Percentiles rank a stretch among this genome's conserved stretches.
These are phyloP conservation scores for Lepus americanus DNA, from an alignment of 2,113 vertebrate species.

Conservation along the genomic window DNA sequence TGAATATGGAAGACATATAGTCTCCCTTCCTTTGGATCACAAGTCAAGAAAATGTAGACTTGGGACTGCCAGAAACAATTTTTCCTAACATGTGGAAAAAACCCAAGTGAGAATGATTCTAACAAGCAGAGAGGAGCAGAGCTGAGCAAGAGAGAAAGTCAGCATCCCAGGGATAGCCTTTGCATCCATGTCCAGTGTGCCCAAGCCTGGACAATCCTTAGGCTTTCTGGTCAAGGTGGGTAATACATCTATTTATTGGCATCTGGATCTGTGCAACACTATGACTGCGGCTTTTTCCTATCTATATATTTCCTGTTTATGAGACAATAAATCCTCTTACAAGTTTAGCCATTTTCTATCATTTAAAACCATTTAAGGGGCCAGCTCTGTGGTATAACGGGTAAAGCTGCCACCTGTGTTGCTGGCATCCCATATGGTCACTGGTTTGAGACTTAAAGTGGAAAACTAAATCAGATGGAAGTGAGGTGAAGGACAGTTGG, in stretches of 20 bases:
- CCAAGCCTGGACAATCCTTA: background rate
- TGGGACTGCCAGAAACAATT: background rate
- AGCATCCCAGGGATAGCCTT: background rate
- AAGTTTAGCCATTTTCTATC: too few relatives aligned
- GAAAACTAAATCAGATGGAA: background rate
- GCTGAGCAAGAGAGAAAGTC: background rate
- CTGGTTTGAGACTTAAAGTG: background rate
- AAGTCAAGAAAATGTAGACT: slow-evolving; percentile 1
- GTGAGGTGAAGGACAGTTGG: background rate
- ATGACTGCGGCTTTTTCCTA: too few relatives aligned
- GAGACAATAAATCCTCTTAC: too few relatives aligned
- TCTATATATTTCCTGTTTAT: too few relatives aligned
- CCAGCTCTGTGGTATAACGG: too few relatives aligned
- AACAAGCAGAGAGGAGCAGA: background rate
- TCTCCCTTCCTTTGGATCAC: slow-evolving; percentile 56
- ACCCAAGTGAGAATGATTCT: background rate
- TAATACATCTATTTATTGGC: background rate
- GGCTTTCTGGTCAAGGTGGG: background rate
- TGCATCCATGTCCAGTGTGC: background rate
- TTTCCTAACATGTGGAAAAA: slow-evolving; percentile 43
- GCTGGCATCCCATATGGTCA: too few relatives aligned
- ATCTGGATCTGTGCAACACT: too few relatives aligned
- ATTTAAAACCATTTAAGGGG: too few relatives aligned
- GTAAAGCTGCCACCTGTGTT: too few relatives aligned
- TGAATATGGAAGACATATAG: slow-evolving; percentile 15